phyloP scores from a whole-genome alignment of 2,888 invertebrate species.

The Odontocolon sp. region DNA sequence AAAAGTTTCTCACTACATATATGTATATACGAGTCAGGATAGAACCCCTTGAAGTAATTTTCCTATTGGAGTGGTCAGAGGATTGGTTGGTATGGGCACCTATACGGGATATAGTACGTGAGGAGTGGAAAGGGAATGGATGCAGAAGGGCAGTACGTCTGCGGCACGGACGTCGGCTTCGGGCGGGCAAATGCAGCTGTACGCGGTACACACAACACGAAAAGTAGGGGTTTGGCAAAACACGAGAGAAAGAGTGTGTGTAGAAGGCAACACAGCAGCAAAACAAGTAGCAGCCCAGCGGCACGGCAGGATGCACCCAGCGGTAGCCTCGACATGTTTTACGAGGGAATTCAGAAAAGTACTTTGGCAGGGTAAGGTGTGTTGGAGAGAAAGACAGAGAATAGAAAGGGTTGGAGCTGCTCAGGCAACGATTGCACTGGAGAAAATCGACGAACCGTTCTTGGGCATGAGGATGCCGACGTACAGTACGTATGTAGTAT shows the following conservation, averaged over 20 bases:
- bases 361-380: slow-evolving; percentile 46
- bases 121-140: slow-evolving; percentile 10
- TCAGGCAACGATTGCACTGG: slow-evolving; percentile 37
- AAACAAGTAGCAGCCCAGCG: slow-evolving; percentile 17
- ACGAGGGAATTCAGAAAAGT: slow-evolving; percentile 57
- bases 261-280: slow-evolving; percentile 20
- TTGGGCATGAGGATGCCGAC: too few species aligned
- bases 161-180: not conserved
- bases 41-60: slow-evolving; percentile 41
- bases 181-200: slow-evolving; percentile 12
- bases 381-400: slow-evolving; percentile 35
- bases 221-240: slow-evolving; percentile 12
- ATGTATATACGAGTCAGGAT: not conserved
- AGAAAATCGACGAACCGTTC: slow-evolving; percentile 48
- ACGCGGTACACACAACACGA: not conserved
- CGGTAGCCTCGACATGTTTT: slow-evolving; percentile 46
- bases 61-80: slow-evolving; percentile 42
- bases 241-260: slow-evolving; percentile 11
- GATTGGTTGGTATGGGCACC: not conserved
- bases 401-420: slow-evolving; percentile 39
- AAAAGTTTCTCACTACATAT: not conserved
- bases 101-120: slow-evolving; percentile 4
- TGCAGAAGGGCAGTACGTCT: not conserved
- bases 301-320: slow-evolving; percentile 21
- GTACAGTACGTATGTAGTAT: too few species aligned